Evolutionary conservation across 2,888 invertebrate species (phyloP), one percentile per base, ranked within the genome.

Genomic region (Parascotia fuliginaria): DNA sequence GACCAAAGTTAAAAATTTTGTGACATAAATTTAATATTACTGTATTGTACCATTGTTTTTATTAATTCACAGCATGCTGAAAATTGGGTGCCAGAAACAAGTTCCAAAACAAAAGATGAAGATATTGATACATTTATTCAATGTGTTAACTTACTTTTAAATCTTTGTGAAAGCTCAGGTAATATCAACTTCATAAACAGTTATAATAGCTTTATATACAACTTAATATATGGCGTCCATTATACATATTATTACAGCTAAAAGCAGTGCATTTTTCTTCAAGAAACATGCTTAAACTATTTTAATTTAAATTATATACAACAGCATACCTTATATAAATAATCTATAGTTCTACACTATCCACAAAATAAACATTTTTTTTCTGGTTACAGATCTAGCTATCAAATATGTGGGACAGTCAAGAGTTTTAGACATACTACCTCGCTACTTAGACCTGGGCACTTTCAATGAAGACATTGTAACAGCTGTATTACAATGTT

Each of bases 121-220:
- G 93, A 93, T 61, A 89, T 92, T 29, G 95, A 95, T 65, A 94
- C 95, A 39, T 94, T 95, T 70, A 81, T 95, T 37, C 95, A 96
- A 77, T 93, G 94, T 36, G 92, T 95, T 2, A 93, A 95, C 75
- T 84, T 96, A 16, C 79, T 96, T 6, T 93, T 95, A 89, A 95
- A 95, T 74, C 83, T 96, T 28, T 96, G 96, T 79, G 95, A 95
- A 78, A 94, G 94, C 73, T 93, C 92, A 79, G 93, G 94, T 92
- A 75, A 48, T n/a, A n/a, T n/a, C n/a, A n/a, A n/a, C n/a, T n/a
- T n/a, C n/a, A n/a, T n/a, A n/a, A n/a, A n/a, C n/a, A n/a, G n/a
- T n/a, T n/a, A n/a, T n/a, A n/a, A n/a, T n/a, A n/a, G n/a, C n/a
- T n/a, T n/a, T n/a, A n/a, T n/a, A n/a, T n/a, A n/a, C n/a, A n/a